Percentiles rank a stretch among this genome's conserved stretches.
Evolutionary conservation across 2,797 vertebrate genomes (phyloP).

Genomic region (Ispidina lecontei): DNA sequence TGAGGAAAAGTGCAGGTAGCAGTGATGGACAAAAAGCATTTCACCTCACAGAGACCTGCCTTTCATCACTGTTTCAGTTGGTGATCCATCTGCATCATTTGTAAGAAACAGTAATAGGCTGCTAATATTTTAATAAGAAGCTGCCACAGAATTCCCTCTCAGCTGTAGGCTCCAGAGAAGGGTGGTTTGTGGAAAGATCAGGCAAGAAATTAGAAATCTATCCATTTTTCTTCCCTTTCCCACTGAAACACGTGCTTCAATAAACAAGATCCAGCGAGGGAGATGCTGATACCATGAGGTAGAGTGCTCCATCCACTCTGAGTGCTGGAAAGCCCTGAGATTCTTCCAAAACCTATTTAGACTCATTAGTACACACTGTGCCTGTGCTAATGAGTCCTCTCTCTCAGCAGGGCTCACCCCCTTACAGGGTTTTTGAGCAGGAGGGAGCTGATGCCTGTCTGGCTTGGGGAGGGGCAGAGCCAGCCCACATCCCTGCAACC

Average conservation of each 20-base stretch:
- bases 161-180: conserved; percentile 40
- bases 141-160: conserved; percentile 64
- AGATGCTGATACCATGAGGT: not conserved
- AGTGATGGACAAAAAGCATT: not conserved
- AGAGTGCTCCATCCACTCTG: not conserved
- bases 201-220: conserved; percentile 41
- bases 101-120: conserved; percentile 60
- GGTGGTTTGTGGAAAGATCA: conserved; percentile 40
- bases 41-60: conserved; percentile 56
- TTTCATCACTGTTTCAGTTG: conserved; percentile 33
- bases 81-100: conserved; percentile 54
- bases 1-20: conserved; percentile 36
- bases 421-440: not conserved
- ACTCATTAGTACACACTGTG: not conserved
- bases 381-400: not conserved
- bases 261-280: not conserved
- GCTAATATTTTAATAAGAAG: conserved; percentile 72
- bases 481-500: not conserved
- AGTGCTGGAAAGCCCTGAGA: not conserved
- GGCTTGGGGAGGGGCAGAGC: not conserved
- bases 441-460: not conserved
- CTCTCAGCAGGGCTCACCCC: not conserved
- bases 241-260: not conserved
- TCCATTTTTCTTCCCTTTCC: conserved; percentile 31
- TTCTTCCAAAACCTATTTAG: conserved; percentile 27